Conservation (phyloP, 2,113 vertebrate genomes). For the Trichechus manatus region DNA sequence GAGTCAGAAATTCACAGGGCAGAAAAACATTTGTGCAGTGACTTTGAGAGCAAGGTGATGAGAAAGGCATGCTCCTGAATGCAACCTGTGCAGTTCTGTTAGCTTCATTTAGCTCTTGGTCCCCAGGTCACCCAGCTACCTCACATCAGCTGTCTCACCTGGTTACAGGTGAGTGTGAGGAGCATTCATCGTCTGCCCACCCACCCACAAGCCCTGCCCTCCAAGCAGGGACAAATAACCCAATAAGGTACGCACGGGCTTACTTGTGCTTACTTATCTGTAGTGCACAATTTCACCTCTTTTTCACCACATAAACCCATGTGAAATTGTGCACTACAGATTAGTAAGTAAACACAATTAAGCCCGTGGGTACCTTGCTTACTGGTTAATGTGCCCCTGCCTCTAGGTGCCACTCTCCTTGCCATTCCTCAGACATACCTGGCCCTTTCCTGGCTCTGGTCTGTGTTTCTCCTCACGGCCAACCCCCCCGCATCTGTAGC, state of each 20-base stretch:
- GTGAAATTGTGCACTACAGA: no score
- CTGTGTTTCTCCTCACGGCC: not conserved
- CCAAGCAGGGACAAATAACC: not conserved
- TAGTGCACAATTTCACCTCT: no score
- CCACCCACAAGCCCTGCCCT: not conserved
- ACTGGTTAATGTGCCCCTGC: no score
- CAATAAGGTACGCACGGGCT: no score
- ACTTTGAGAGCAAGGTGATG: not conserved
- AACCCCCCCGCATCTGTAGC: not conserved
- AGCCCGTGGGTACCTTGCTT: no score
- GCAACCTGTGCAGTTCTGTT: accelerated
- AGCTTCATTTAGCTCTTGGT: not conserved
- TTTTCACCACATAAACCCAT: not conserved
- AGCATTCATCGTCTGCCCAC: no score
- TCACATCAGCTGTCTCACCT: not conserved
- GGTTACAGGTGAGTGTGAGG: not conserved
- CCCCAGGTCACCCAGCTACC: not conserved
- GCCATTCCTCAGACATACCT: not conserved
- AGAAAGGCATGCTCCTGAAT: not conserved
- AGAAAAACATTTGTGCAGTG: not conserved
- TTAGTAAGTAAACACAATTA: no score
- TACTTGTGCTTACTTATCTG: no score
- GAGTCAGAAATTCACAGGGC: not conserved
- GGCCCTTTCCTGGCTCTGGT: not conserved
- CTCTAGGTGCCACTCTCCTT: not conserved